phyloP scores from a whole-genome alignment of 2,113 vertebrate species.

The Microcebus jonahi region DNA sequence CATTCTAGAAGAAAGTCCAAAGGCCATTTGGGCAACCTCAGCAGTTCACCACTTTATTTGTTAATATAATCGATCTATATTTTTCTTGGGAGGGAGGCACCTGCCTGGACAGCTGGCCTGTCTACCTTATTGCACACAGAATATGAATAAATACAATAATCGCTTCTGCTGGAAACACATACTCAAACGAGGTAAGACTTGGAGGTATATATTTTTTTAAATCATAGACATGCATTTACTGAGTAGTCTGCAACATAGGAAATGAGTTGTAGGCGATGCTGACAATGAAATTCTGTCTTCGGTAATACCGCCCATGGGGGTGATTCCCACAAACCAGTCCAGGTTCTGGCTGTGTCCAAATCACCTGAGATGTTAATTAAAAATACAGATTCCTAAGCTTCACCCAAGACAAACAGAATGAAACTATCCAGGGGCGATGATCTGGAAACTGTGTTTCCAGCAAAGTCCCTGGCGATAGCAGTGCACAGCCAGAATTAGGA shows the following conservation, averaged over 20 bases:
- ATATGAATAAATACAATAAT: background rate
- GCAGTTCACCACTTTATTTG: slow-evolving; percentile 7
- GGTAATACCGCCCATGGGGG: background rate
- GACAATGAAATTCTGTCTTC: slow-evolving; percentile 7
- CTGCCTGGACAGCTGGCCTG: slow-evolving; percentile 10
- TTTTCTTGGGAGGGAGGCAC: background rate
- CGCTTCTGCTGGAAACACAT: background rate
- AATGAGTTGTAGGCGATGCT: background rate
- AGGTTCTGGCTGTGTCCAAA: background rate
- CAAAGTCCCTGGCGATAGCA: slow-evolving; percentile 45
- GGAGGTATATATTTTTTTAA: background rate
- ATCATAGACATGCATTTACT: background rate
- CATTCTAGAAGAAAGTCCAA: slow-evolving; percentile 45
- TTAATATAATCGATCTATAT: slow-evolving; percentile 33
- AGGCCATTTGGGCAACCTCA: slow-evolving; percentile 22
- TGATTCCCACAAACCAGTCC: background rate
- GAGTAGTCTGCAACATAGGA: background rate
- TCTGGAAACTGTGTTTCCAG: slow-evolving; percentile 60
- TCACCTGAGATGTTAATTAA: slow-evolving; percentile 66
- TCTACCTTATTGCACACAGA: background rate
- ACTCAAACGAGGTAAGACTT: background rate
- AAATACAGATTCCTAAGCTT: slow-evolving; percentile 61
- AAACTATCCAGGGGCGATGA: slow-evolving; percentile 56
- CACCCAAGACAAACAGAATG: slow-evolving; percentile 47
- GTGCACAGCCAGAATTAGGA: slow-evolving; percentile 31